These are phyloP conservation scores for Ammodytes marinus DNA, from an alignment of 2,113 vertebrate species.

Conservation along the genomic window DNA sequence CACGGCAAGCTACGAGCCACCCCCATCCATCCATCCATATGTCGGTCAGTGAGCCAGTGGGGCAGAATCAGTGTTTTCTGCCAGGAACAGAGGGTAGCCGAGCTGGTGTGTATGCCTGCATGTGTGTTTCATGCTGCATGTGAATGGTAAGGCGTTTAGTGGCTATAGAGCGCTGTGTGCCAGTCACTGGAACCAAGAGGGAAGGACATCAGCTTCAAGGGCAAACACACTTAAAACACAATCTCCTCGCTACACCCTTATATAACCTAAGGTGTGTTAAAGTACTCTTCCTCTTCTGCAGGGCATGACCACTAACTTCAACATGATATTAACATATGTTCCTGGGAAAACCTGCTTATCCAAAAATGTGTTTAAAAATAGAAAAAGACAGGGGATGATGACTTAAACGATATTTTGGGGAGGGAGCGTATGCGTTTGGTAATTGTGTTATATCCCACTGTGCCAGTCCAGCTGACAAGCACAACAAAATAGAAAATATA, in stretches of 20 bases:
- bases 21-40: slow-evolving; percentile 70
- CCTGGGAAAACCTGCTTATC: slow-evolving; percentile 51
- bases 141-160: slow-evolving; percentile 3
- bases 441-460: slow-evolving; percentile 47
- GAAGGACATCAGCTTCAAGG: slow-evolving; percentile 61
- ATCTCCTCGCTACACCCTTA: background rate
- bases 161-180: slow-evolving; percentile 23
- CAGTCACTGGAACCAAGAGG: slow-evolving; percentile 17
- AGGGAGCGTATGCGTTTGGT: background rate
- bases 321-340: slow-evolving; percentile 41
- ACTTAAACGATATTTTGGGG: slow-evolving; percentile 52
- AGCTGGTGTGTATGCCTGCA: slow-evolving; percentile 54
- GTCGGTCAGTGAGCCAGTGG: slow-evolving; percentile 72
- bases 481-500: slow-evolving; percentile 50
- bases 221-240: slow-evolving; percentile 40
- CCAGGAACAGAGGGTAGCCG: slow-evolving; percentile 58
- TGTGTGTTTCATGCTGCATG: slow-evolving; percentile 33
- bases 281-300: slow-evolving; percentile 16
- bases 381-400: slow-evolving; percentile 29
- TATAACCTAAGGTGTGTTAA: background rate
- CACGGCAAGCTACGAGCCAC: slow-evolving; percentile 36
- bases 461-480: slow-evolving; percentile 40
- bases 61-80: slow-evolving; percentile 51
- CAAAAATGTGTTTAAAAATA: slow-evolving; percentile 70
- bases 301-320: slow-evolving; percentile 16